Percentiles rank a stretch among this genome's conserved stretches.
phyloP scores from a whole-genome alignment of 2,888 invertebrate species.

The Nomada ruficornis region DNA sequence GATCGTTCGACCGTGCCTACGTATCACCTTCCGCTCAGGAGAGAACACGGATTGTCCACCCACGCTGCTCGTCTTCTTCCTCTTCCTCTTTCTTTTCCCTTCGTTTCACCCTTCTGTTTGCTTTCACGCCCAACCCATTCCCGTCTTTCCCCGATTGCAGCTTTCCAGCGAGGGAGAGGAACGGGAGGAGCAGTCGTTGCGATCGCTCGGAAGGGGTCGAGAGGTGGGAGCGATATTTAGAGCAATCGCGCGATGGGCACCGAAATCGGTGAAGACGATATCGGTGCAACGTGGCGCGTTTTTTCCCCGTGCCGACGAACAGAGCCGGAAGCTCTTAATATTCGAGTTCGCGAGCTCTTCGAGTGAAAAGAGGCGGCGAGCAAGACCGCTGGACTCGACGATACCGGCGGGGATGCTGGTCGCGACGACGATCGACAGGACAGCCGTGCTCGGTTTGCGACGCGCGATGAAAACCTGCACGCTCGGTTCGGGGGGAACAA shows the following conservation, averaged over 20 bases:
- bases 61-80: constrained; percentile 55
- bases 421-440: too few relatives aligned
- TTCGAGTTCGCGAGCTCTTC: too few relatives aligned
- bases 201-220: background rate
- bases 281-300: too few relatives aligned
- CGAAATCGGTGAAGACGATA: constrained; percentile 46
- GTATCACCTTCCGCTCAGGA: constrained; percentile 69
- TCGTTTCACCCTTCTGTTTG: constrained; percentile 47
- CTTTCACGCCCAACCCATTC: constrained; percentile 56
- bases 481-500: too few relatives aligned
- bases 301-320: too few relatives aligned
- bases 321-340: too few relatives aligned
- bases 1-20: constrained; percentile 68
- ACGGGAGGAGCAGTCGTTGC: background rate
- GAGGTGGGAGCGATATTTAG: constrained; percentile 58
- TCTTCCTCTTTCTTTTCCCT: constrained; percentile 48
- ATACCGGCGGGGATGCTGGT: too few relatives aligned
- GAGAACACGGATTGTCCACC: constrained; percentile 66
- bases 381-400: too few relatives aligned
- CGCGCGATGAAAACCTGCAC: too few relatives aligned
- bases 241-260: constrained; percentile 35
- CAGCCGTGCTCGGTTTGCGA: too few relatives aligned
- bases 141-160: constrained; percentile 57
- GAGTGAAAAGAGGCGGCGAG: too few relatives aligned
- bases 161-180: constrained; percentile 5